Conservation (phyloP, 2,113 vertebrate genomes). For the Muntiacus muntjak region DNA sequence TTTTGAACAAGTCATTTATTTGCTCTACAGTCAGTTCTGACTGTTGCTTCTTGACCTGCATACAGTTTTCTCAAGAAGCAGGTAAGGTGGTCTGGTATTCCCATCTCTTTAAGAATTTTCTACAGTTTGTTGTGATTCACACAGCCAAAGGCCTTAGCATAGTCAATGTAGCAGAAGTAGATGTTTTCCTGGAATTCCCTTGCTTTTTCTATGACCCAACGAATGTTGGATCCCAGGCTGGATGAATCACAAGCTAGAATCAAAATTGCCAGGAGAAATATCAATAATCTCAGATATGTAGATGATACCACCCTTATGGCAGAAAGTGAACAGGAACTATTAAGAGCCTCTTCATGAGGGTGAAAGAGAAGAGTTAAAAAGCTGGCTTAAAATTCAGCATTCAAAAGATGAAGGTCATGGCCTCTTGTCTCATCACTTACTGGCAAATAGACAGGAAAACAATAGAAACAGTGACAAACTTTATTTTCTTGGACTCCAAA, state of each 20-base stretch:
- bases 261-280: not conserved
- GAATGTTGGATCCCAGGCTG: not conserved
- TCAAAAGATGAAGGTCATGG: not conserved
- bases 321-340: not conserved
- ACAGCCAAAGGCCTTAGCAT: not conserved
- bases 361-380: not conserved
- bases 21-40: not conserved
- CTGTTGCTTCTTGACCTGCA: not conserved
- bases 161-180: not conserved
- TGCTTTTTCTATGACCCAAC: not conserved
- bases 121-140: not conserved
- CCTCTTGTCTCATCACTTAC: not conserved
- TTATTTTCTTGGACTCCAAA: not conserved
- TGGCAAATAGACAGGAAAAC: not conserved
- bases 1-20: not conserved
- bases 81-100: not conserved
- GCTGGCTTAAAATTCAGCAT: not conserved
- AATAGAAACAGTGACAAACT: not conserved
- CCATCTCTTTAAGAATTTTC: not conserved
- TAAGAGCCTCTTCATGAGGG: not conserved
- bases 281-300: not conserved
- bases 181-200: not conserved
- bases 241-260: not conserved
- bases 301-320: not conserved
- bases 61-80: not conserved